phyloP scores from a whole-genome alignment of 2,888 invertebrate species.

The Psylliodes chrysocephalus region DNA sequence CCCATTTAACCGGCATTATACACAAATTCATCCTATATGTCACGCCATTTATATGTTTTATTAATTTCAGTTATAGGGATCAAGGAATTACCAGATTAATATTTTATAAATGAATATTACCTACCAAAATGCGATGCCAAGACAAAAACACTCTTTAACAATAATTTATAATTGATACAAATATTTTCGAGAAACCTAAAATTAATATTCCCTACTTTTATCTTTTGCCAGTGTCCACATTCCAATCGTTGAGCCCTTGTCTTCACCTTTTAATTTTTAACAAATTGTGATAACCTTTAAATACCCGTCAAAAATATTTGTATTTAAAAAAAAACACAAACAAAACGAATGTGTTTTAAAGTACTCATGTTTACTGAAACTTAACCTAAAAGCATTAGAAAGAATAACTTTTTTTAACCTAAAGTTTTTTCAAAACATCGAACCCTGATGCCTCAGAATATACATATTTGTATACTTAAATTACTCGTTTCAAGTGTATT shows the following conservation, averaged over 20 bases:
- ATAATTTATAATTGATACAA: not conserved
- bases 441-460: conserved; percentile 58
- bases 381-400: conserved; percentile 46
- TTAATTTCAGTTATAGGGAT: no score
- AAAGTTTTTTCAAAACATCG: conserved; percentile 44
- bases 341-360: conserved; percentile 30
- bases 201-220: not conserved
- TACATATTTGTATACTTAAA: conserved; percentile 34
- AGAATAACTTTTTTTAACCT: conserved; percentile 41
- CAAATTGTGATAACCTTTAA: not conserved
- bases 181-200: not conserved
- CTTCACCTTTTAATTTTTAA: not conserved
- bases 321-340: conserved; percentile 15
- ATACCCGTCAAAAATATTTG: conserved; percentile 13
- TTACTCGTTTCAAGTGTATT: conserved; percentile 44
- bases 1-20: no score
- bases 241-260: conserved; percentile 13
- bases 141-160: no score
- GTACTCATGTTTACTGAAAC: conserved; percentile 46
- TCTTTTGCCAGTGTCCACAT: not conserved
- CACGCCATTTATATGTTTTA: no score
- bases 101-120: no score
- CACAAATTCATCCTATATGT: no score
- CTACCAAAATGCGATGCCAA: no score
- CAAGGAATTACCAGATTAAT: no score